Percentiles rank a stretch among this genome's conserved stretches.
phyloP scores from a whole-genome alignment of 2,113 vertebrate genomes.

The Morphnarchus princeps region DNA sequence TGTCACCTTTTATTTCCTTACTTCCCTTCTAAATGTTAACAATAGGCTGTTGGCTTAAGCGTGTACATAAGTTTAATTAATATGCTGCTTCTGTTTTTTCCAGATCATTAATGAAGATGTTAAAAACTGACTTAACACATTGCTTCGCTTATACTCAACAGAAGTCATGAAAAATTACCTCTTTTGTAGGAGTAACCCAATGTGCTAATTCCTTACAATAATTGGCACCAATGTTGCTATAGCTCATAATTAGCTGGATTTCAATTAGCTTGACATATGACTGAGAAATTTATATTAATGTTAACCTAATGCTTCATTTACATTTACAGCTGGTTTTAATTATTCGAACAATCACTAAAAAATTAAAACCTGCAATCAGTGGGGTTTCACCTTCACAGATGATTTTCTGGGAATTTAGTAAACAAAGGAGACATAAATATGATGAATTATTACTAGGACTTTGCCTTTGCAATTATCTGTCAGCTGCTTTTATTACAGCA shows the following conservation, averaged over 20 bases:
- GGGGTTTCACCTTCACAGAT: neutral
- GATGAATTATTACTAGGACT: neutral
- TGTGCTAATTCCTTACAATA: conserved; percentile 8
- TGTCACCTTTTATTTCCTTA: neutral
- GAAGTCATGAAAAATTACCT: neutral
- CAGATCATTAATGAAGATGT: conserved; percentile 8
- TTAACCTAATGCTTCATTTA: neutral
- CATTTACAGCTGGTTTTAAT: conserved; percentile 2
- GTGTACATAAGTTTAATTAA: neutral
- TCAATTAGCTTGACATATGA: neutral
- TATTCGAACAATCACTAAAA: neutral
- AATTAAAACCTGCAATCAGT: neutral
- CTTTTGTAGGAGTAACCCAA: neutral
- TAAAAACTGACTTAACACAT: neutral
- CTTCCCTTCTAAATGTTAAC: neutral
- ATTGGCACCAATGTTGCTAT: neutral
- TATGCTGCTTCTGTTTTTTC: neutral
- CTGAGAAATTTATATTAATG: conserved; percentile 1
- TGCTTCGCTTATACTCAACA: neutral
- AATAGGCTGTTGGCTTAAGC: neutral
- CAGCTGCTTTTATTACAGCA: neutral
- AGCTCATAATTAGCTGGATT: neutral
- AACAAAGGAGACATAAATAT: neutral
- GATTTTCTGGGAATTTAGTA: neutral
- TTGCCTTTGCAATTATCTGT: neutral